Conservation (phyloP, 2,888 invertebrate species). For the Chloromyia formosa region DNA sequence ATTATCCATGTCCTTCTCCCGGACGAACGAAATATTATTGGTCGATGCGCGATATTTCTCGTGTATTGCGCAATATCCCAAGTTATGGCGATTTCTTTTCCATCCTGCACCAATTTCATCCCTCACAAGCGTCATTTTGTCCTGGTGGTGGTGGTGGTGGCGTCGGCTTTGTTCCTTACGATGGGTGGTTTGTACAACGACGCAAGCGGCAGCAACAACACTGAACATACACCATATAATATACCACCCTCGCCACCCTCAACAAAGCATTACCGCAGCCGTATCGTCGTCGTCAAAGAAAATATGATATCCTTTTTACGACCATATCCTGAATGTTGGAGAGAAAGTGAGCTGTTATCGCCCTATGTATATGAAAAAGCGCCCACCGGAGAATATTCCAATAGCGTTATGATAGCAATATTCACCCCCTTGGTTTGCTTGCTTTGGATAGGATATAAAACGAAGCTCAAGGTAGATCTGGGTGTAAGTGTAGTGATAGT, state of each 20-base stretch:
- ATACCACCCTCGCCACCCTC: background rate
- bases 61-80: slow-evolving; percentile 49
- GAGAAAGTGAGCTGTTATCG: slow-evolving; percentile 35
- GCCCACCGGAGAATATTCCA: slow-evolving; percentile 18
- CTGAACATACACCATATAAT: no score
- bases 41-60: slow-evolving; percentile 45
- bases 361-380: slow-evolving; percentile 19
- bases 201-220: no score
- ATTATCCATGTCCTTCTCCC: slow-evolving; percentile 33
- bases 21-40: slow-evolving; percentile 48
- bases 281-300: slow-evolving; percentile 35
- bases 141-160: slow-evolving; percentile 3
- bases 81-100: slow-evolving; percentile 46
- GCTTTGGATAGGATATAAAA: slow-evolving; percentile 2
- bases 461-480: slow-evolving; percentile 8
- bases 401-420: slow-evolving; percentile 42
- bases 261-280: slow-evolving; percentile 10
- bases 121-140: slow-evolving; percentile 18
- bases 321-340: slow-evolving; percentile 35
- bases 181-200: no score
- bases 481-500: slow-evolving; percentile 11
- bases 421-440: slow-evolving; percentile 21
- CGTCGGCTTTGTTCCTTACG: background rate
- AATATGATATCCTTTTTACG: slow-evolving; percentile 46
- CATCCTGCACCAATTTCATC: slow-evolving; percentile 23